Conservation (phyloP, 2,888 invertebrate species). For the Metalampra italica region DNA sequence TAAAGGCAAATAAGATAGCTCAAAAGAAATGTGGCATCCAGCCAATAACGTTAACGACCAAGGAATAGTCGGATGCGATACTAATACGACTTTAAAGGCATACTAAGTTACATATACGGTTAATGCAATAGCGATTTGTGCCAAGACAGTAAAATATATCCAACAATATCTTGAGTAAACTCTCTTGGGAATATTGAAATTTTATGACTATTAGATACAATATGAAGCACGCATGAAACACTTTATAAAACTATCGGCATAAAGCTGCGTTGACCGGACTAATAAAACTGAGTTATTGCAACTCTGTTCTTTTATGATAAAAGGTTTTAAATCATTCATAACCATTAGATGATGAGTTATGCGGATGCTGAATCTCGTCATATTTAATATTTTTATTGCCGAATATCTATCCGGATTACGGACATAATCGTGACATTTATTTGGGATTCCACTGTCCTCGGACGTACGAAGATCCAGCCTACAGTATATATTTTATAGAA, state of each 20-base stretch:
- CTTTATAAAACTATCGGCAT: constrained; percentile 65
- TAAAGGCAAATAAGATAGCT: constrained; percentile 39
- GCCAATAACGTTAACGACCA: constrained; percentile 60
- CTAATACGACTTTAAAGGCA: constrained; percentile 67
- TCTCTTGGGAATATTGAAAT: constrained; percentile 47
- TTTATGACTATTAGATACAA: constrained; percentile 49
- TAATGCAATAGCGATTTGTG: constrained; percentile 44
- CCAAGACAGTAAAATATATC: constrained; percentile 51
- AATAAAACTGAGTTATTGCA: constrained; percentile 75
- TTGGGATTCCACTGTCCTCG: constrained; percentile 44
- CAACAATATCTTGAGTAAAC: constrained; percentile 27
- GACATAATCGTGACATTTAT: constrained; percentile 59
- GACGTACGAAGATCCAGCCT: constrained; percentile 39
- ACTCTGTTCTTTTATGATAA: constrained; percentile 74
- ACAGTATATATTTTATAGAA: constrained; percentile 45
- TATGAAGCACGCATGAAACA: constrained; percentile 48
- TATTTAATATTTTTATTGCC: constrained; percentile 75
- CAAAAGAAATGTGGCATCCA: constrained; percentile 51
- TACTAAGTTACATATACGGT: constrained; percentile 55
- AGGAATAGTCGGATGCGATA: constrained; percentile 49
- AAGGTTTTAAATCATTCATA: constrained; percentile 75
- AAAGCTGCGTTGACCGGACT: constrained; percentile 69
- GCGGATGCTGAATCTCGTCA: constrained; percentile 69
- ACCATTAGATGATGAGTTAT: constrained; percentile 78
- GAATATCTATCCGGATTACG: constrained; percentile 67